phyloP scores from a whole-genome alignment of 2,797 vertebrate genomes.

The Bovichtus variegatus region DNA sequence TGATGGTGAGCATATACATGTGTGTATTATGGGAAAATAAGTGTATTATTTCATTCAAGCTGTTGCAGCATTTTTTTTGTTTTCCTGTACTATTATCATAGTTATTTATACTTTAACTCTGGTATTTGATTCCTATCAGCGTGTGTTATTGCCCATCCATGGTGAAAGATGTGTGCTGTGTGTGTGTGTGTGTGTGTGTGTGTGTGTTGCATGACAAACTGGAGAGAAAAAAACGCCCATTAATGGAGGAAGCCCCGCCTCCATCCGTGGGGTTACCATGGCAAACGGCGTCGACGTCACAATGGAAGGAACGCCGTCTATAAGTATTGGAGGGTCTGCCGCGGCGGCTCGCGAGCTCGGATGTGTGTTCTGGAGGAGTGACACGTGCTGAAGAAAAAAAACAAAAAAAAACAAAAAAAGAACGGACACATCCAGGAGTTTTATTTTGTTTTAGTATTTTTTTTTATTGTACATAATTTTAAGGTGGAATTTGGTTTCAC shows the following conservation, averaged over 20 bases:
- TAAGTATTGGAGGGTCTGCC: slow-evolving; percentile 72
- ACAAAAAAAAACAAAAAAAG: neutral
- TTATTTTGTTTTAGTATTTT: slow-evolving; percentile 37
- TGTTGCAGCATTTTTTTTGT: neutral
- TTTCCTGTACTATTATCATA: neutral
- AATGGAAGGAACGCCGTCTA: slow-evolving; percentile 76
- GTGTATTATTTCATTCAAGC: neutral
- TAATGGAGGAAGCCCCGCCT: slow-evolving; percentile 75
- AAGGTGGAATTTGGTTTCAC: slow-evolving; percentile 59
- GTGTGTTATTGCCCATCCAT: neutral
- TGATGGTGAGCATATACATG: neutral
- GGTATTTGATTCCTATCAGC: neutral
- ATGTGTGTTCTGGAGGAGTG: slow-evolving; percentile 71
- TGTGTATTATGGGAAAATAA: neutral
- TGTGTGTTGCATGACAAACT: neutral
- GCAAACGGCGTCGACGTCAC: slow-evolving; percentile 83
- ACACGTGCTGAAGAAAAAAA: slow-evolving; percentile 69
- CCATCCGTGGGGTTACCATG: slow-evolving; percentile 83
- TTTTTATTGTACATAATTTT: slow-evolving; percentile 60
- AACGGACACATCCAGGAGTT: slow-evolving; percentile 50
- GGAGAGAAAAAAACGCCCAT: slow-evolving; percentile 26
- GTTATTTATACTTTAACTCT: neutral
- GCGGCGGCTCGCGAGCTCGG: slow-evolving; percentile 69
- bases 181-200: slow-evolving; percentile 5
- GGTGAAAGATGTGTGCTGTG: slow-evolving; percentile 1